A percentile compares a stretch with the other conserved stretches of the same genome.
Conservation (phyloP, 1,140 invertebrate genomes). For the Delia radicum region DNA sequence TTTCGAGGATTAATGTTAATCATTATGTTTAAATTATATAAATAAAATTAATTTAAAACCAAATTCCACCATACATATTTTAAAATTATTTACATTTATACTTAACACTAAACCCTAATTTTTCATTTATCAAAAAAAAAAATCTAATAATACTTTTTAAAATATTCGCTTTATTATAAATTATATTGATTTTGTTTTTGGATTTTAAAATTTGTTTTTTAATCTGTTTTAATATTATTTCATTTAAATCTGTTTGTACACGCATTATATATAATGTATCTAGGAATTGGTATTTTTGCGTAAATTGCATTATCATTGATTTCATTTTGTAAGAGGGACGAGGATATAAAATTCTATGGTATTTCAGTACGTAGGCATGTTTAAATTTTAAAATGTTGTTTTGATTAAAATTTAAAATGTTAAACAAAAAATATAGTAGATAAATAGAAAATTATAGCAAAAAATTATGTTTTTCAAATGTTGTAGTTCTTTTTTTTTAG, state of each 20-base stretch:
- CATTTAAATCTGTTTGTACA: constrained; percentile 42
- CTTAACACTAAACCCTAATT: too few relatives aligned
- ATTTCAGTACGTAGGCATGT: not conserved
- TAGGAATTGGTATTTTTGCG: constrained; percentile 32
- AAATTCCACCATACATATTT: too few relatives aligned
- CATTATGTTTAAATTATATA: too few relatives aligned
- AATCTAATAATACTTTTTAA: not conserved
- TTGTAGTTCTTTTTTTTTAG: constrained; percentile 43
- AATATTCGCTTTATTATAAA: not conserved
- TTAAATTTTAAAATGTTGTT: too few relatives aligned
- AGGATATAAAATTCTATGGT: not conserved
- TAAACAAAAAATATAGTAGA: not conserved
- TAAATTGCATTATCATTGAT: not conserved
- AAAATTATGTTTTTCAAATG: constrained; percentile 54
- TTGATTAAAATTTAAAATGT: not conserved
- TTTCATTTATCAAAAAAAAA: not conserved
- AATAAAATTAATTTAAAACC: too few relatives aligned
- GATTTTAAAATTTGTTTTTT: constrained; percentile 29
- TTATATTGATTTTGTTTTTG: constrained; percentile 23
- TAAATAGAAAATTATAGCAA: not conserved
- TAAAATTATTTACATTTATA: too few relatives aligned
- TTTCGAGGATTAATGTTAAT: too few relatives aligned
- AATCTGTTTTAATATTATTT: not conserved
- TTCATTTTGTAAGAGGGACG: too few relatives aligned
- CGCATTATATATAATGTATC: constrained; percentile 56